phyloP scores from a whole-genome alignment of 2,888 invertebrate genomes.

The Agapostemon virescens region DNA sequence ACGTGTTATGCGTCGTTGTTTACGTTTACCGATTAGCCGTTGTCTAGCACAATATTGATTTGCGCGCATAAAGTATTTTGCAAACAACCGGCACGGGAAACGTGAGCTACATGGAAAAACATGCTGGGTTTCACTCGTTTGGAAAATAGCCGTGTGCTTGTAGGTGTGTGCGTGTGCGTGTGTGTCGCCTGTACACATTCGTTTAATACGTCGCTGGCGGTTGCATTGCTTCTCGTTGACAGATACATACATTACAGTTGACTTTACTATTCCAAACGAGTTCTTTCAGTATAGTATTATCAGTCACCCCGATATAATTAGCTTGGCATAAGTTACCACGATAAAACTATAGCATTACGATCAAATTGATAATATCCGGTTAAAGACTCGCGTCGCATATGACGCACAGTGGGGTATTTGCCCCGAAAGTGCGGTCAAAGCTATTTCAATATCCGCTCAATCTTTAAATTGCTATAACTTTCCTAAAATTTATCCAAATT shows the following conservation, averaged over 20 bases:
- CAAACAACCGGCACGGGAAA: conserved; percentile 41
- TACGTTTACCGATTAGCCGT: conserved; percentile 28
- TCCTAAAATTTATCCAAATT: too few species aligned
- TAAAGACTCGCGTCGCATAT: too few species aligned
- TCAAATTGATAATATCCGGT: too few species aligned
- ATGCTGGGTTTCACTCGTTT: conserved; percentile 57
- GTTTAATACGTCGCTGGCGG: conserved; percentile 51
- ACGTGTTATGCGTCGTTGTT: conserved; percentile 9
- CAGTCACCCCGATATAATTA: too few species aligned
- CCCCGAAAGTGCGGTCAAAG: too few species aligned
- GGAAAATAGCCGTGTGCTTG: conserved; percentile 51
- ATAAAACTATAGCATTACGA: too few species aligned
- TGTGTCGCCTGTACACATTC: conserved; percentile 54
- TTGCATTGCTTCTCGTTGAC: neutral
- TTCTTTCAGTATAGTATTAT: too few species aligned
- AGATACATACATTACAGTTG: neutral
- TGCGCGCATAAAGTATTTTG: conserved; percentile 44
- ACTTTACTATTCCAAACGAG: too few species aligned
- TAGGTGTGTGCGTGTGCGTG: conserved; percentile 65
- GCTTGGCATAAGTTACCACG: too few species aligned
- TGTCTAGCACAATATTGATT: conserved; percentile 25
- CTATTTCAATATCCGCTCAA: too few species aligned
- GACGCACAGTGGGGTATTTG: too few species aligned
- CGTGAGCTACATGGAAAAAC: conserved; percentile 53
- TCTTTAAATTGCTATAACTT: too few species aligned